Base-by-base conservation (phyloP, 2,113 vertebrate genomes). In the Pygoscelis adeliae region DNA sequence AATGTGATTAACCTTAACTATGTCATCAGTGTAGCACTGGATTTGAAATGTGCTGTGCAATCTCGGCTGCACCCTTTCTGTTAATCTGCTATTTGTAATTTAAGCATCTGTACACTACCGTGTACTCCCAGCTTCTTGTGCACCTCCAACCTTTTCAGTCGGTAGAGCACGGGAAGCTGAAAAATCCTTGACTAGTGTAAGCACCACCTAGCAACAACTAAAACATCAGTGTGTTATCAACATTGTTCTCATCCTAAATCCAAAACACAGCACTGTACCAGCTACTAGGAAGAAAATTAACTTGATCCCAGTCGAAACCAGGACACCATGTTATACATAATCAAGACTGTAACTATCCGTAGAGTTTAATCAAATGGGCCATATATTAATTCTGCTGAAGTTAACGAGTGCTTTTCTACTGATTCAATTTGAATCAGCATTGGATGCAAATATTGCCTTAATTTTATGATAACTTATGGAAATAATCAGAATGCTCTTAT, bases 1-100 rank as follows among this genome's bases (percentile, higher is more conserved):
- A 95, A 76, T 62, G 86, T 66, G 87, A 89, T 96, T 91, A 93
- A 78, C 89, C 89, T 91, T 66, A 93, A 34, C 69, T 34, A 17
- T 84, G 74, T 85, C 90, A 62, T 85, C 78, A 91, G 63, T 8
- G 36, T 20, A 56, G 22, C 4, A 4, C 79, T 47, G 78, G 47
- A 40, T 71, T 70, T 74, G 76, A 65, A 67, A 40, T 4, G 8
- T 65, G 53, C 49, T 61, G 76, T 47, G 86, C 61, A 52, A 0
- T 20, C 58, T 63, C 0, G 1, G 50, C 83, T 38, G 73, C 7
- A 11, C 22, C 29, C 53, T 50, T 58, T 82, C 76, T 49, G 70
- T 61, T 15, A 16, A 4, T 21, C 10, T 32, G 30, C 10, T 15
- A 25, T 63, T 62, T 63, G 73, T 55, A 46, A 74, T 62, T 81